Conservation (phyloP, 2,113 vertebrate species). For the Acrocephalus kingi region DNA sequence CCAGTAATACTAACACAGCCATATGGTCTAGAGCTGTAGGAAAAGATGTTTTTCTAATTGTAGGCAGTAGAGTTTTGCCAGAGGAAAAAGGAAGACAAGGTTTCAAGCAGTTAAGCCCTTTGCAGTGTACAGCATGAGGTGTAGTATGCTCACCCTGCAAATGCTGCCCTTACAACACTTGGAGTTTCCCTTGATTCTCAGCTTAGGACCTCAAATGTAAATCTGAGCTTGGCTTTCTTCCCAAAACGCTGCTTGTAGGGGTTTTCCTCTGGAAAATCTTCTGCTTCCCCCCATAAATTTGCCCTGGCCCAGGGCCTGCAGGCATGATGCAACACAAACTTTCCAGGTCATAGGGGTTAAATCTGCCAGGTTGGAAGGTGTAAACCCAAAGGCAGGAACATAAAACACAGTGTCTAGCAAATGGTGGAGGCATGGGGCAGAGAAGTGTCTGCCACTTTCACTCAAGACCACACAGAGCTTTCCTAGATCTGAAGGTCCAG, state of each 20-base stretch:
- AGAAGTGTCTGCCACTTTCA: neutral
- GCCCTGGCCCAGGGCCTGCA: neutral
- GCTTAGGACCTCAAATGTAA: neutral
- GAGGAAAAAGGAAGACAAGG: neutral
- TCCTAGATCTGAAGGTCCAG: neutral
- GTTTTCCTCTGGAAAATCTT: slow-evolving; percentile 33
- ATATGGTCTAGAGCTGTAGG: neutral
- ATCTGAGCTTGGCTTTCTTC: neutral
- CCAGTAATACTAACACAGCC: neutral
- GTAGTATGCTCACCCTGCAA: rapidly evolving
- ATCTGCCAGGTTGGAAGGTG: neutral
- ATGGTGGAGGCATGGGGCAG: neutral
- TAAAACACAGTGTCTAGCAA: neutral
- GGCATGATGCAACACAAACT: neutral
- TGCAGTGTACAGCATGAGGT: rapidly evolving
- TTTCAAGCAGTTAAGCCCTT: neutral
- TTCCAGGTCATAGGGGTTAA: rapidly evolving
- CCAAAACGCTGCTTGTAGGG: neutral
- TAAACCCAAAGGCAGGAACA: neutral
- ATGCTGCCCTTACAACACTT: neutral
- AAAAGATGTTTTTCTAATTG: neutral
- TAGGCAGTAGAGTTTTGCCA: neutral
- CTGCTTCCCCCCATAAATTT: neutral
- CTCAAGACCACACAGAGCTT: rapidly evolving
- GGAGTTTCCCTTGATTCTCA: neutral